Evolutionary conservation across 2,113 vertebrate genomes (phyloP).

Genomic region (Carassius auratus): DNA sequence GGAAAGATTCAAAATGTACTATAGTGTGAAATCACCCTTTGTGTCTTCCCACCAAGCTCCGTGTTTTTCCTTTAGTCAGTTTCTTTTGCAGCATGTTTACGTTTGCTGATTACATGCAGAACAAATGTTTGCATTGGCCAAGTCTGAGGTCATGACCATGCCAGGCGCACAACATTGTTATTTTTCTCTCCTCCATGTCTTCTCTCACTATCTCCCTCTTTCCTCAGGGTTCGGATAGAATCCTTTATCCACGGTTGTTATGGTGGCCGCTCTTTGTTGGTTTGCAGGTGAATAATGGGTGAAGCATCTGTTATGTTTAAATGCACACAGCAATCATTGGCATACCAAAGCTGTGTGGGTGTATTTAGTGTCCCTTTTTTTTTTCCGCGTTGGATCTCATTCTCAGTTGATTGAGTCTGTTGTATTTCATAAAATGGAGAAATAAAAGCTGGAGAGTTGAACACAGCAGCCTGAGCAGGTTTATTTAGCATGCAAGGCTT

Average conservation of each 20-base stretch:
- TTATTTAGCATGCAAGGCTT: constrained; percentile 39
- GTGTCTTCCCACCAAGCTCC: neutral
- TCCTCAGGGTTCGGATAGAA: constrained; percentile 33
- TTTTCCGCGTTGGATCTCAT: constrained; percentile 37
- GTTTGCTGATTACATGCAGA: constrained; percentile 31
- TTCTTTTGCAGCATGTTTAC: neutral
- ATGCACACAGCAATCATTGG: constrained; percentile 61
- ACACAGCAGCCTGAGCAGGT: neutral
- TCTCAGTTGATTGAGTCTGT: constrained; percentile 59
- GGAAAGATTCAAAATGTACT: neutral
- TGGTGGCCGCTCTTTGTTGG: constrained; percentile 68
- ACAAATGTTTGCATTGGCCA: constrained; percentile 37
- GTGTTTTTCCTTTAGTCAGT: neutral
- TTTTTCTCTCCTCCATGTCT: constrained; percentile 45
- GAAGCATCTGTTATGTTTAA: constrained; percentile 64
- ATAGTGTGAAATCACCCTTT: neutral
- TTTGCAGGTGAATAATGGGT: constrained; percentile 74
- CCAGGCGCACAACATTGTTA: constrained; percentile 19
- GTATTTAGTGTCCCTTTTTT: neutral
- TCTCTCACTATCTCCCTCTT: constrained; percentile 17
- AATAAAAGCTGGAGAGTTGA: constrained; percentile 41
- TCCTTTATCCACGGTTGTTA: constrained; percentile 47
- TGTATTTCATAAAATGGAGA: constrained; percentile 46
- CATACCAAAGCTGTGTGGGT: constrained; percentile 43
- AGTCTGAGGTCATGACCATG: constrained; percentile 9